Evolutionary conservation across 2,113 vertebrate species (phyloP).

Genomic region (Ptilonorhynchus violaceus): DNA sequence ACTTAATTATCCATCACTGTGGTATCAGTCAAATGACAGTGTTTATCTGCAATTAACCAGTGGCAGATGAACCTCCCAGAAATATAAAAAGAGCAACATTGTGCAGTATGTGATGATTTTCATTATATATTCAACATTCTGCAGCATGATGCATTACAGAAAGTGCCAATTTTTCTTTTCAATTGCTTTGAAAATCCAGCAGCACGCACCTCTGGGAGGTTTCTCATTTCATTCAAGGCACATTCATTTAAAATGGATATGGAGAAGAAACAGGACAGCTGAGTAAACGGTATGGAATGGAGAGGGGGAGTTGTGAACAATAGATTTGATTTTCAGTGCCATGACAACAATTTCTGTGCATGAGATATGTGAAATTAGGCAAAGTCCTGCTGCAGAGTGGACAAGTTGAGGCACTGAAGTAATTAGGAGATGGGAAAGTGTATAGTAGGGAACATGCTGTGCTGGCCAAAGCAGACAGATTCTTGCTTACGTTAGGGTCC

Average conservation of each 20-base stretch:
- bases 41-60: constrained; percentile 66
- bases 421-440: background rate
- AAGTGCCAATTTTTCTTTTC: constrained; percentile 54
- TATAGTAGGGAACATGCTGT: background rate
- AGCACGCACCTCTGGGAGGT: constrained; percentile 35
- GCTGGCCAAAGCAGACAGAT: background rate
- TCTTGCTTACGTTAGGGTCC: background rate
- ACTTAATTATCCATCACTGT: constrained; percentile 50
- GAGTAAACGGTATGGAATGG: constrained; percentile 4
- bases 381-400: background rate
- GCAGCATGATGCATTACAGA: background rate
- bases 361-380: background rate
- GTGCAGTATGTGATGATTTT: constrained; percentile 2
- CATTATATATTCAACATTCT: constrained; percentile 31
- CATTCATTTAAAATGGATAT: constrained; percentile 12
- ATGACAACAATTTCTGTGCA: constrained; percentile 20
- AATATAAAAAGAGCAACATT: constrained; percentile 42
- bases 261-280: constrained; percentile 12
- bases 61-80: constrained; percentile 37
- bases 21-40: constrained; percentile 52
- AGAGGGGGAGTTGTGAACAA: background rate
- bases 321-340: constrained; percentile 16
- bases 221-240: constrained; percentile 46
- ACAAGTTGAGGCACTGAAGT: background rate
- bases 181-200: constrained; percentile 45